A percentile compares a stretch with the other conserved stretches of the same genome.
These are phyloP conservation scores for Rhynchonycteris naso DNA, from an alignment of 2,797 vertebrate species.

Conservation along the genomic window DNA sequence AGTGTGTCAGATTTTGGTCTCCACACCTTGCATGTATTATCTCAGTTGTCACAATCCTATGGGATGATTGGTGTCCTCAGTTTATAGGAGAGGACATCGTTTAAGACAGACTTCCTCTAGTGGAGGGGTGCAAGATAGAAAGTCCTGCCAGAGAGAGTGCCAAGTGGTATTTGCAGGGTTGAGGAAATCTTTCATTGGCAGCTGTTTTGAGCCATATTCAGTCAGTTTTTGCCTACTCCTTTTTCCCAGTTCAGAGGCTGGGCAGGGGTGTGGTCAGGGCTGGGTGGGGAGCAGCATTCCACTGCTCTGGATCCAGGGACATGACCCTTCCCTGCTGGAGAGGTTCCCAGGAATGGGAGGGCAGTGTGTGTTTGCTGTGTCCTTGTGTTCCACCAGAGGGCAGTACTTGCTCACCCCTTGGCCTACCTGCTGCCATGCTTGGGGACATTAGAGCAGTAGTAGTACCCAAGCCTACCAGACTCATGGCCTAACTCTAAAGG, in stretches of 20 bases:
- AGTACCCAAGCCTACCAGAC: not conserved
- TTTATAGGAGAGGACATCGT: not conserved
- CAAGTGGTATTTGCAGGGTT: not conserved
- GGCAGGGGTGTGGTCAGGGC: not conserved
- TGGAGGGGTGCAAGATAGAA: not conserved
- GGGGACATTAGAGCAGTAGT: not conserved
- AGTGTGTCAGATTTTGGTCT: not conserved
- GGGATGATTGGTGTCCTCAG: not conserved
- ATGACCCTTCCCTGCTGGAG: not conserved
- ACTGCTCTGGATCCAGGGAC: not conserved
- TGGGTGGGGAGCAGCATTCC: not conserved
- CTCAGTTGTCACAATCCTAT: not conserved
- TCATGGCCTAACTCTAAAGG: not conserved
- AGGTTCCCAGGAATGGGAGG: not conserved
- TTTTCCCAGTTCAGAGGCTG: not conserved
- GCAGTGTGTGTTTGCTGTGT: not conserved
- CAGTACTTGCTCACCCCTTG: not conserved
- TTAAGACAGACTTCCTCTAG: not conserved
- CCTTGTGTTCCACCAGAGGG: constrained; percentile 5
- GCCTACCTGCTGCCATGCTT: not conserved
- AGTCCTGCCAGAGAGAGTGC: not conserved
- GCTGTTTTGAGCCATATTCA: not conserved
- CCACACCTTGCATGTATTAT: not conserved
- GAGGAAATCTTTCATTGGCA: not conserved
- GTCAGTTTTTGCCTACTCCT: not conserved